Base-by-base conservation (phyloP, 2,797 vertebrate species). In the Eulemur coronatus region DNA sequence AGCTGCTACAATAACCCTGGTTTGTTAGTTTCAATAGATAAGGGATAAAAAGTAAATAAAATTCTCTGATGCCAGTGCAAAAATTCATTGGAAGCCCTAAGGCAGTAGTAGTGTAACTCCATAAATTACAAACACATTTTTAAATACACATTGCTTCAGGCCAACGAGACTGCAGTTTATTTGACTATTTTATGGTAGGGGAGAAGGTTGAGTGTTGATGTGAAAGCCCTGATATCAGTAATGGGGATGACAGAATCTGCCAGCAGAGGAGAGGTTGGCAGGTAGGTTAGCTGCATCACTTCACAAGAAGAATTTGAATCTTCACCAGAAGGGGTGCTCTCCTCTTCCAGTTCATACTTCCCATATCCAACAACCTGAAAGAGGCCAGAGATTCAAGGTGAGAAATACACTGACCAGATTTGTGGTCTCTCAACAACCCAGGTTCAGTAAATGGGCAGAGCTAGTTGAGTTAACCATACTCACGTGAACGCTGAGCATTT, bases 101-200 rank as follows among this genome's bases (percentile, higher is more conserved):
- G 92, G 84, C 84, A 92, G 57, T 46, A 94, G 76, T 89, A 91
- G 78, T 92, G 72, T 94, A 84, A 55, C 72, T 96, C 86, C 70
- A 89, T 96, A 94, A 96, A 97, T 96, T 96, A 88, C 96, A 94
- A 86, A 97, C 92, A 97, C 57, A 33, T 89, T 95, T 96, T 89
- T 94, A 89, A 95, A 95, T 96, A 96, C 97, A 95, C 89, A 70
- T 15, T 88, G 86, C 84, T 97, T 97, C 98, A 82, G 98, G 98
- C 98, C 97, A 96, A 75, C 18, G 65, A 7, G 96, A 61, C 96
- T 97, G 97, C 95, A 65, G 96, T 98, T 99, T 99, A 99, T 98
- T 99, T 98, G 97, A 99, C 98, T 99, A 99, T 99, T 98, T 99
- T 99, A 98, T 99, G 99, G 98, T 99, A 99, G 30, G 99, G 99